Percentiles rank a stretch among this genome's conserved stretches.
These are phyloP conservation scores for Leucozona laternaria DNA, from an alignment of 2,888 invertebrate species.

Conservation along the genomic window DNA sequence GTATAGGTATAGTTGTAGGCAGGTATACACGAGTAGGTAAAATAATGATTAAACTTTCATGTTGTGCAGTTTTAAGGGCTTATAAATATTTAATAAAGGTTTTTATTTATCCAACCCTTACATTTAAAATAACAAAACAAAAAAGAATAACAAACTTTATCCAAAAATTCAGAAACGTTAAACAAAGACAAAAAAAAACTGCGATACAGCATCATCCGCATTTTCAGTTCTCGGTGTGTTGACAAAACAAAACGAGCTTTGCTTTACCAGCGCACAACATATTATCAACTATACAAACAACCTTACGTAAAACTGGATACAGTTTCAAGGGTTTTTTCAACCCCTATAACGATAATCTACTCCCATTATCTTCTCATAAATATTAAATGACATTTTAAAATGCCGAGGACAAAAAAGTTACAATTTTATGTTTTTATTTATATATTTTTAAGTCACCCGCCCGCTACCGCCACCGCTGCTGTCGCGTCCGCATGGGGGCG, in stretches of 20 bases:
- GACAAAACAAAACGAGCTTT: constrained; percentile 61
- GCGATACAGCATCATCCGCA: constrained; percentile 43
- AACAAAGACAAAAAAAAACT: constrained; percentile 4
- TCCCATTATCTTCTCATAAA: constrained; percentile 73
- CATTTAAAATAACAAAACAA: constrained; percentile 9
- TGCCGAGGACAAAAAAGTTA: constrained; percentile 65
- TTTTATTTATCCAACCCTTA: constrained; percentile 74
- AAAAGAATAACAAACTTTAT: constrained; percentile 27
- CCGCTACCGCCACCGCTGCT: not conserved
- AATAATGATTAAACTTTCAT: constrained; percentile 69
- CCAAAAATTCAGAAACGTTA: constrained; percentile 26
- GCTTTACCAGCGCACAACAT: constrained; percentile 34
- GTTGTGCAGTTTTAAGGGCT: constrained; percentile 61
- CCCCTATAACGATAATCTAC: constrained; percentile 75
- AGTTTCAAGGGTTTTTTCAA: constrained; percentile 69
- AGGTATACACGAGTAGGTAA: too few species aligned
- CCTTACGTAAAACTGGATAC: constrained; percentile 28
- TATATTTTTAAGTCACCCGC: constrained; percentile 20
- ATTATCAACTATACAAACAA: too few species aligned
- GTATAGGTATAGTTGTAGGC: not conserved
- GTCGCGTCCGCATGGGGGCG: constrained; percentile 23
- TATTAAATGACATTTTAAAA: constrained; percentile 75
- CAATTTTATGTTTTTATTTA: constrained; percentile 55
- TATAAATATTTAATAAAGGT: constrained; percentile 65
- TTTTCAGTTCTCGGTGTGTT: constrained; percentile 41